Conservation (phyloP, 2,888 invertebrate genomes). For the Crematogaster levior region DNA sequence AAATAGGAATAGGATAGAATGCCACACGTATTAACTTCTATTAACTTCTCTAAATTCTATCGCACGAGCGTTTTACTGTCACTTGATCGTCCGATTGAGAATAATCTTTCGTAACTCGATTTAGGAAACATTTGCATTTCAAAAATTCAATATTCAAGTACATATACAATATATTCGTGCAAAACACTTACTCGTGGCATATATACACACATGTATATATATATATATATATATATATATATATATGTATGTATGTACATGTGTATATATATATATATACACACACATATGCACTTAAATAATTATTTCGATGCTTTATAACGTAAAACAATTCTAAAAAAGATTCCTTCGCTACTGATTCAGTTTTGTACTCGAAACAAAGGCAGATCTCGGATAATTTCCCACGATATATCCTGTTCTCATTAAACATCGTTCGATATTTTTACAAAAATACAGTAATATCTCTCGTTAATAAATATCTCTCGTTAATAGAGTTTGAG, state of each 20-base stretch:
- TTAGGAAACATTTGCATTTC: slow-evolving; percentile 5
- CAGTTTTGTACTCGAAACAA: slow-evolving; percentile 71
- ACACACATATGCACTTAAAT: slow-evolving; percentile 38
- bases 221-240: slow-evolving; percentile 36
- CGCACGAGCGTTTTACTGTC: not conserved
- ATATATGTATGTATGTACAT: slow-evolving; percentile 3
- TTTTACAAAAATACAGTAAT: slow-evolving; percentile 81
- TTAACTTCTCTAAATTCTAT: not conserved
- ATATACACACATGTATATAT: not conserved
- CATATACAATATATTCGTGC: slow-evolving; percentile 20
- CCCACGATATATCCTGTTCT: slow-evolving; percentile 39
- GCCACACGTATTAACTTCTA: not conserved
- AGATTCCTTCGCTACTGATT: slow-evolving; percentile 33
- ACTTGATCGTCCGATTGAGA: not conserved
- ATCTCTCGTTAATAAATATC: slow-evolving; percentile 78
- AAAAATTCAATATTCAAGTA: not conserved
- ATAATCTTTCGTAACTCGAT: slow-evolving; percentile 4
- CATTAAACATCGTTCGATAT: slow-evolving; percentile 59
- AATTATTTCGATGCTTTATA: slow-evolving; percentile 57
- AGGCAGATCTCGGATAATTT: slow-evolving; percentile 65
- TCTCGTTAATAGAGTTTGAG: slow-evolving; percentile 73
- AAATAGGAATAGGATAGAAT: slow-evolving; percentile 6
- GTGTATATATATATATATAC: slow-evolving; percentile 25
- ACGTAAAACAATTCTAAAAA: slow-evolving; percentile 51
- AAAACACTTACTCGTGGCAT: not conserved